phyloP scores from a whole-genome alignment of 2,797 vertebrate genomes.

The Falco biarmicus region DNA sequence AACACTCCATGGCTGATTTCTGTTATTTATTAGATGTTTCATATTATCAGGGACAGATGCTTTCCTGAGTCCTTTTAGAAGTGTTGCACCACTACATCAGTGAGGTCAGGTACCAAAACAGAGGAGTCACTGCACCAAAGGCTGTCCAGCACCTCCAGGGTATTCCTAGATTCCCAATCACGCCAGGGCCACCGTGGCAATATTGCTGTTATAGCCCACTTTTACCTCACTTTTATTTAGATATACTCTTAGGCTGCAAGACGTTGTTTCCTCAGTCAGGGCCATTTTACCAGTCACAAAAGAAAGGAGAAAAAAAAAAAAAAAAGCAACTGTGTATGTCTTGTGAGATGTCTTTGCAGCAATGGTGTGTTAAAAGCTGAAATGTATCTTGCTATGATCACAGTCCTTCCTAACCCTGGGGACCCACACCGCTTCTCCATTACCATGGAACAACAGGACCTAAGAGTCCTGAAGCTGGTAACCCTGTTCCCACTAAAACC shows the following conservation, averaged over 20 bases:
- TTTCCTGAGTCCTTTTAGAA: not conserved
- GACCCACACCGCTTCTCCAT: not conserved
- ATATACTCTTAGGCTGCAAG: not conserved
- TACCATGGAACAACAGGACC: not conserved
- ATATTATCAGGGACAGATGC: not conserved
- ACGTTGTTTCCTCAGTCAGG: not conserved
- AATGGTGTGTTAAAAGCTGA: not conserved
- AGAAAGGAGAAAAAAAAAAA: not conserved
- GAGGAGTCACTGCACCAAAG: not conserved
- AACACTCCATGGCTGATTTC: not conserved
- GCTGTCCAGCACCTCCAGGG: not conserved
- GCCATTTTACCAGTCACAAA: not conserved
- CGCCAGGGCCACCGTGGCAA: fast-evolving
- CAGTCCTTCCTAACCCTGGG: not conserved
- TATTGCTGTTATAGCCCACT: not conserved
- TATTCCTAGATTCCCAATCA: not conserved
- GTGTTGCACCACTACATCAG: not conserved
- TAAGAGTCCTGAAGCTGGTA: not conserved
- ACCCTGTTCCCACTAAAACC: not conserved
- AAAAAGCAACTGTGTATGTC: not conserved
- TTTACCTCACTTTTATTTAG: not conserved
- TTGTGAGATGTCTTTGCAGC: not conserved
- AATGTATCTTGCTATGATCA: not conserved
- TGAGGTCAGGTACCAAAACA: not conserved
- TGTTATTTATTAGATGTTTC: not conserved